Conservation (phyloP, 1,140 invertebrate genomes). For the Linepithema humile region DNA sequence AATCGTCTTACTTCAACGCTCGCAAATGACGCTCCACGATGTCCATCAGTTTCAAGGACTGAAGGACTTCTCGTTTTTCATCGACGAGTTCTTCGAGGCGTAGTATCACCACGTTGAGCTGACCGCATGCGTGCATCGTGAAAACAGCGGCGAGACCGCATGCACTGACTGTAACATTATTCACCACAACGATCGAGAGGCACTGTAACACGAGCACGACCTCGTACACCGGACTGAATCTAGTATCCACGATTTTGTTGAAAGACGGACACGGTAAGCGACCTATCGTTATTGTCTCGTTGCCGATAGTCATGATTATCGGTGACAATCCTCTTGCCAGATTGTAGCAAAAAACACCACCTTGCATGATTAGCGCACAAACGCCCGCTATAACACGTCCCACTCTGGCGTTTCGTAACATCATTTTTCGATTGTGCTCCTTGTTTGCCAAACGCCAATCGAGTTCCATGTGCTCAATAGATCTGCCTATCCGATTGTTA, state of each 20-base stretch:
- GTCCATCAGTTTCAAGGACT: constrained; percentile 7
- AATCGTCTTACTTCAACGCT: constrained; percentile 43
- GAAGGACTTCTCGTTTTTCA: constrained; percentile 26
- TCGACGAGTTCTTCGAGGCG: constrained; percentile 6
- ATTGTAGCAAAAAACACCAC: constrained; percentile 31
- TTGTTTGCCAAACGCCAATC: constrained; percentile 68
- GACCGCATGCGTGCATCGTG: constrained; percentile 69
- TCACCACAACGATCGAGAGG: constrained; percentile 55
- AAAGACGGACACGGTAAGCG: constrained; percentile 27
- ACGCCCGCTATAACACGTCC: constrained; percentile 27
- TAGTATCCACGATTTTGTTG: constrained; percentile 65
- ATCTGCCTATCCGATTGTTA: constrained; percentile 64
- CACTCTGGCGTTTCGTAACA: constrained; percentile 37
- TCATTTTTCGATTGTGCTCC: constrained; percentile 29
- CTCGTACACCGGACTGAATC: constrained; percentile 60
- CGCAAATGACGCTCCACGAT: constrained; percentile 56
- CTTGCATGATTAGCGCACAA: constrained; percentile 51
- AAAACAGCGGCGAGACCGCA: constrained; percentile 45
- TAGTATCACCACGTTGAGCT: constrained; percentile 69
- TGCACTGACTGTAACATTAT: constrained; percentile 58
- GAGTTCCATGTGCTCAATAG: constrained; percentile 68
- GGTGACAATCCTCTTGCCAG: constrained; percentile 11
- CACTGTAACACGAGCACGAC: constrained; percentile 63
- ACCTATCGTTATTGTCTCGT: constrained; percentile 20
- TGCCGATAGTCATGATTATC: constrained; percentile 49